A percentile compares a stretch with the other conserved stretches of the same genome.
Evolutionary conservation across 2,113 vertebrate genomes (phyloP).

Genomic region (Noctilio leporinus): DNA sequence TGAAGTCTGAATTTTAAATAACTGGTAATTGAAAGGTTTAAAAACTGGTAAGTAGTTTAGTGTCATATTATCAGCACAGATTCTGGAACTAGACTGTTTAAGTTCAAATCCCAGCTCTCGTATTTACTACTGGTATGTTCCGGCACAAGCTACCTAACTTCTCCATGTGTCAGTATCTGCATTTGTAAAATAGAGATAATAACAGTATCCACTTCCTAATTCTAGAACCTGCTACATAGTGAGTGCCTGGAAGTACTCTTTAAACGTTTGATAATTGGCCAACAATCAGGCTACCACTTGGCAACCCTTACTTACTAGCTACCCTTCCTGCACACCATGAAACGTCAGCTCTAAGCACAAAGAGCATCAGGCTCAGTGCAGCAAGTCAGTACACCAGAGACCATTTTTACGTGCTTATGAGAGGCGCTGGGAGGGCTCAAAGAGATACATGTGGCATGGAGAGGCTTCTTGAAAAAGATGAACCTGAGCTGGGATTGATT

Average conservation of each 20-base stretch:
- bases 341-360: background rate
- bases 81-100: background rate
- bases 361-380: background rate
- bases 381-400: background rate
- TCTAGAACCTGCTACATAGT: background rate
- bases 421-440: background rate
- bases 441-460: background rate
- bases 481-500: background rate
- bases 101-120: background rate
- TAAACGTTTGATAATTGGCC: background rate
- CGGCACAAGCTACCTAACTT: accelerated
- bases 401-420: background rate
- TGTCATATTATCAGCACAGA: background rate
- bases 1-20: background rate
- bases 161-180: background rate
- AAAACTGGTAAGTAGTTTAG: background rate
- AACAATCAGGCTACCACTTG: background rate
- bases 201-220: background rate
- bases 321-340: background rate
- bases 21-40: background rate
- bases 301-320: background rate
- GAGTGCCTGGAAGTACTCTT: background rate
- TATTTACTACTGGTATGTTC: accelerated
- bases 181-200: background rate
- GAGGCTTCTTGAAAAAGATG: background rate